A percentile compares a stretch with the other conserved stretches of the same genome.
Conservation (phyloP, 2,888 invertebrate species). For the Adelphocoris suturalis region DNA sequence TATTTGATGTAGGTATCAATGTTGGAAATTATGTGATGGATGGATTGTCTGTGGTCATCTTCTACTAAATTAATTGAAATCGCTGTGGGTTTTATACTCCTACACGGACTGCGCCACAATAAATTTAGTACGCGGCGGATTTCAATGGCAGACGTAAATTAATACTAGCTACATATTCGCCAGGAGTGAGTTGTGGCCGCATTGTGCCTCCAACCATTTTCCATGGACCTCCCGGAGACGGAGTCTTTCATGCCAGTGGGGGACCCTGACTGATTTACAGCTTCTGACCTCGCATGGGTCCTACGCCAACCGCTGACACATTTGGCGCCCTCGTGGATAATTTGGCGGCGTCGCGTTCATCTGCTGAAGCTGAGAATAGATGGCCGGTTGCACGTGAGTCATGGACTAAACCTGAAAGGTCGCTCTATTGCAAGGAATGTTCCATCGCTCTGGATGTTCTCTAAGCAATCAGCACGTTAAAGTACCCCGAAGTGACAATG, state of each 20-base stretch:
- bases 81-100: no score
- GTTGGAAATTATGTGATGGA: no score
- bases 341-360: slow-evolving; percentile 9
- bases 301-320: slow-evolving; percentile 16
- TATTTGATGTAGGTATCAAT: no score
- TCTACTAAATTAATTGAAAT: no score
- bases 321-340: slow-evolving; percentile 30
- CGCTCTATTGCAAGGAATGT: neutral
- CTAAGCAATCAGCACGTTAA: neutral
- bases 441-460: neutral
- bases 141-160: no score
- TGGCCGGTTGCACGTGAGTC: neutral
- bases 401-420: slow-evolving; percentile 3
- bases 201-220: neutral
- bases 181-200: neutral
- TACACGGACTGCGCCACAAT: no score
- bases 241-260: neutral
- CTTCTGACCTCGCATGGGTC: slow-evolving; percentile 12
- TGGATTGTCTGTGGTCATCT: no score
- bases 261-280: neutral
- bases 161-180: neutral
- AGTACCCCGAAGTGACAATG: neutral
- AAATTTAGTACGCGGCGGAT: no score
- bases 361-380: slow-evolving; percentile 16
- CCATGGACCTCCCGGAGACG: neutral